These are phyloP conservation scores for Fundulus diaphanus DNA, from an alignment of 2,797 vertebrate species.

Conservation along the genomic window DNA sequence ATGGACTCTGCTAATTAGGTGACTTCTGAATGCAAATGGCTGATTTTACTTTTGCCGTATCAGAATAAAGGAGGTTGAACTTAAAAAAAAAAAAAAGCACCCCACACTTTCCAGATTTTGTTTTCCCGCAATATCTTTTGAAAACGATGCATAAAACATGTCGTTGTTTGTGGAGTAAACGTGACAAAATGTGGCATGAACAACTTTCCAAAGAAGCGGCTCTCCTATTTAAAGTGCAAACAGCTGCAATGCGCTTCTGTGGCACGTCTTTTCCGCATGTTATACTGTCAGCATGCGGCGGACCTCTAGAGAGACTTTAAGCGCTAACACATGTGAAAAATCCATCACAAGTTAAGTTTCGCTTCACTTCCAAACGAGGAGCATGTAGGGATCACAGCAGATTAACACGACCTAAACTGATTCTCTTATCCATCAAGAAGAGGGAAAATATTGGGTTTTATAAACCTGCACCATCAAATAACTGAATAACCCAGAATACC, in stretches of 20 bases:
- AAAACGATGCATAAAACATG: not conserved
- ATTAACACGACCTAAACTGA: not conserved
- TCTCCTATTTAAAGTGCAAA: not conserved
- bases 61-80: too few species aligned
- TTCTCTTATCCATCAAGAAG: not conserved
- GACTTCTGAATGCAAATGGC: too few species aligned
- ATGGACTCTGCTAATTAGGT: too few species aligned
- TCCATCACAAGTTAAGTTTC: conserved; percentile 3
- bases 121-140: not conserved
- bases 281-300: conserved; percentile 23
- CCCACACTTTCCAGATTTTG: too few species aligned
- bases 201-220: not conserved
- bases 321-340: not conserved
- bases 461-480: not conserved
- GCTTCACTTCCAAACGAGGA: not conserved
- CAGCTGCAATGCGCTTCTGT: conserved; percentile 12
- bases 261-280: conserved; percentile 23
- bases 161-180: not conserved
- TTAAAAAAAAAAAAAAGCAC: too few species aligned
- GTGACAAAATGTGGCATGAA: not conserved
- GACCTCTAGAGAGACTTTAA: conserved; percentile 21
- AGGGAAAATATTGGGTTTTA: not conserved
- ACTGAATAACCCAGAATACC: conserved; percentile 49
- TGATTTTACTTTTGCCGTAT: too few species aligned
- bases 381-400: not conserved